These are phyloP conservation scores for Ylistrum balloti DNA, from an alignment of 1,140 invertebrate genomes.

Conservation along the genomic window DNA sequence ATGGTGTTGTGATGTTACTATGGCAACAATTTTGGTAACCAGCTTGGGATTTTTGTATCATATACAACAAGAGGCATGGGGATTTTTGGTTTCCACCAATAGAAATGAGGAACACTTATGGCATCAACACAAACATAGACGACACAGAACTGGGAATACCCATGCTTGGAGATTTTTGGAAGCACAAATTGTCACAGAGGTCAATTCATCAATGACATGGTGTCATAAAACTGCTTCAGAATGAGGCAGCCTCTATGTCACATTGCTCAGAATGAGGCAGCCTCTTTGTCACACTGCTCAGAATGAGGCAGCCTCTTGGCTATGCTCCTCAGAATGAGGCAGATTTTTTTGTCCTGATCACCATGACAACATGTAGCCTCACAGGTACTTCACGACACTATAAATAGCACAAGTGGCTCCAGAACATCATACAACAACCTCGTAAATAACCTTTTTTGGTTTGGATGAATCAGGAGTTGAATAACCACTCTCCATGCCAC, in stretches of 20 bases:
- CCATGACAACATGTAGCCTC: background rate
- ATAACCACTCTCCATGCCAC: constrained; percentile 72
- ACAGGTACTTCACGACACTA: constrained; percentile 42
- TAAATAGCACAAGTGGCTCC: constrained; percentile 3
- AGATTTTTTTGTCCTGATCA: constrained; percentile 6
- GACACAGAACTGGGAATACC: constrained; percentile 8
- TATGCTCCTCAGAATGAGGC: background rate
- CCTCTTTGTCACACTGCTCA: constrained; percentile 6
- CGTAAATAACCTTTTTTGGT: constrained; percentile 81
- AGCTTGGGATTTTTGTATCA: background rate
- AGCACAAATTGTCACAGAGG: constrained; percentile 5
- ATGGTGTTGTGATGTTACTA: background rate
- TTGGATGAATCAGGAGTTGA: constrained; percentile 73
- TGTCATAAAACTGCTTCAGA: background rate
- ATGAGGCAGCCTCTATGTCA: constrained; percentile 24
- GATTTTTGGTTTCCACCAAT: background rate
- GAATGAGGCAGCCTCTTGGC: background rate
- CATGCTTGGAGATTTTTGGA: constrained; percentile 33
- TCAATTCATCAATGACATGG: background rate
- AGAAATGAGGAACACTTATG: background rate
- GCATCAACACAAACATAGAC: background rate
- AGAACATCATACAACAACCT: constrained; percentile 78
- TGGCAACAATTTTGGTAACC: background rate
- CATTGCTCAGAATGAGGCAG: background rate
- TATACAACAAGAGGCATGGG: background rate